Conservation (phyloP, 2,113 vertebrate species). For the Coreoperca whiteheadi region DNA sequence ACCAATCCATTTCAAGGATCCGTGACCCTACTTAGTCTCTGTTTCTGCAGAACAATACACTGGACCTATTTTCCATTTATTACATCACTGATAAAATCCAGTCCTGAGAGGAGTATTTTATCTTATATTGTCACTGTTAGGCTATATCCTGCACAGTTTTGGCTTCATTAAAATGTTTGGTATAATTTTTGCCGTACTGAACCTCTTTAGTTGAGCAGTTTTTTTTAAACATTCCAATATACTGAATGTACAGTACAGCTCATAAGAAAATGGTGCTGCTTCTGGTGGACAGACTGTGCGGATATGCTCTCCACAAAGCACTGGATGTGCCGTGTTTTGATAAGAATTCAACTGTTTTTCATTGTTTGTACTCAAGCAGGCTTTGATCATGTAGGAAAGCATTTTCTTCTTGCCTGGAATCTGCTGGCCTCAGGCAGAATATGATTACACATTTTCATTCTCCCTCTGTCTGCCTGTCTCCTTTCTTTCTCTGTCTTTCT, state of each 20-base stretch:
- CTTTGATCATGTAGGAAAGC: slow-evolving; percentile 58
- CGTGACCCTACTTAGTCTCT: neutral
- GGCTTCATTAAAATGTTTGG: neutral
- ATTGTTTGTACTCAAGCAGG: slow-evolving; percentile 46
- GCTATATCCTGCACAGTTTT: neutral
- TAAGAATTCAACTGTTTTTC: slow-evolving; percentile 36
- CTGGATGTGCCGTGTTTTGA: slow-evolving; percentile 48
- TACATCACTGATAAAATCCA: neutral
- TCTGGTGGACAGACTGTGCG: neutral
- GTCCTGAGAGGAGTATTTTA: neutral
- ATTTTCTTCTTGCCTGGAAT: slow-evolving; percentile 57
- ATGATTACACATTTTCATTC: slow-evolving; percentile 39
- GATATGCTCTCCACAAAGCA: slow-evolving; percentile 27
- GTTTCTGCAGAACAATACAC: neutral
- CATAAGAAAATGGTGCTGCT: neutral
- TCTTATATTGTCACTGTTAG: neutral
- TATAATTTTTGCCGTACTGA: neutral
- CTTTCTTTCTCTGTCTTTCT: slow-evolving; percentile 9
- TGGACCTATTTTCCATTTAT: neutral
- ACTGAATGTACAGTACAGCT: neutral
- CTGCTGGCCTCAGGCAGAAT: slow-evolving; percentile 39
- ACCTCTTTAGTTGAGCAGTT: neutral
- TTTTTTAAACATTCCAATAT: neutral
- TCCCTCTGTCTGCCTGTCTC: slow-evolving; percentile 19
- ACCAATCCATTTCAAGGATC: slow-evolving; percentile 9